phyloP scores from a whole-genome alignment of 1,140 invertebrate genomes.

The Radopholus similis region DNA sequence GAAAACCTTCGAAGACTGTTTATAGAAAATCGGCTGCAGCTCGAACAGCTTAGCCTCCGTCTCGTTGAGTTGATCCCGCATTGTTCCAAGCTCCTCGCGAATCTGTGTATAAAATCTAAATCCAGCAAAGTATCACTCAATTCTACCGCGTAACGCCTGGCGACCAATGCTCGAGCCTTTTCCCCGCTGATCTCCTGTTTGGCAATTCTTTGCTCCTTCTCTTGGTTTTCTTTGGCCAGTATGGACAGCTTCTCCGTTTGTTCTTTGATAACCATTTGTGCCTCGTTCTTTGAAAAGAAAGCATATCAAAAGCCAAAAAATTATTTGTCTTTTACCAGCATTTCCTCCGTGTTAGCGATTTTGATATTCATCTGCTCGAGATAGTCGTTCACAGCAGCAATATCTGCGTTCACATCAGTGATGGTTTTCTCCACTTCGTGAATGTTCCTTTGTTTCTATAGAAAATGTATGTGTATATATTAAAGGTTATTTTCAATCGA shows the following conservation, averaged over 20 bases:
- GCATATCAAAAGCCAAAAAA: no score
- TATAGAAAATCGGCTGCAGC: slow-evolving; percentile 8
- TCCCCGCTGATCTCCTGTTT: slow-evolving; percentile 26
- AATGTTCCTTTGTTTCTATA: slow-evolving; percentile 2
- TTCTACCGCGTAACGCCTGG: slow-evolving; percentile 10
- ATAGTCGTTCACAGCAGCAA: background rate
- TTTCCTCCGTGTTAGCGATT: background rate
- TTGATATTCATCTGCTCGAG: background rate
- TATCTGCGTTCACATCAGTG: background rate
- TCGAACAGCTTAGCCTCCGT: background rate
- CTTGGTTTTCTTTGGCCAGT: background rate
- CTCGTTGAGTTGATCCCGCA: background rate
- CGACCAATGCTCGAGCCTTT: slow-evolving; percentile 15
- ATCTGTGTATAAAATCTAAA: background rate
- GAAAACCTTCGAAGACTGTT: slow-evolving; percentile 1
- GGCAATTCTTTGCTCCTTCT: slow-evolving; percentile 18
- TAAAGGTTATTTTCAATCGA: background rate
- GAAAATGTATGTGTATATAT: no score
- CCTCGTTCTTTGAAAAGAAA: background rate
- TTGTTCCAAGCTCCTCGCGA: background rate
- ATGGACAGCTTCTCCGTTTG: background rate
- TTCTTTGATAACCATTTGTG: slow-evolving; percentile 8
- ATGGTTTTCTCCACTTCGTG: background rate
- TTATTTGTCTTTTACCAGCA: background rate
- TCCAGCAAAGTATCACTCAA: background rate